These are phyloP conservation scores for Dermochelys coriacea DNA, from an alignment of 2,797 vertebrate species.

Conservation along the genomic window DNA sequence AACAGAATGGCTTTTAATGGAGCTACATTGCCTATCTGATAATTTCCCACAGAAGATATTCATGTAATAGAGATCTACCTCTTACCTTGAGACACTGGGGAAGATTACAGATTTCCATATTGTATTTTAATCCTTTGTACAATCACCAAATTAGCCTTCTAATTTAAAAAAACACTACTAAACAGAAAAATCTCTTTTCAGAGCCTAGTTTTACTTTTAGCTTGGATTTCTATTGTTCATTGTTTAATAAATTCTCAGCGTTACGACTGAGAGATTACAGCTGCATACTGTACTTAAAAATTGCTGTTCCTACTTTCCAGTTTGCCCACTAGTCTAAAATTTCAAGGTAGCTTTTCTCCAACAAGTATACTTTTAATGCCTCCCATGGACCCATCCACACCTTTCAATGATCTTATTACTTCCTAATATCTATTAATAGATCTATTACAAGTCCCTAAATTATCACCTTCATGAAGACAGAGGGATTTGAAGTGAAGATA, in stretches of 20 bases:
- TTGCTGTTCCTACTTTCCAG: not conserved
- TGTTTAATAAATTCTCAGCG: not conserved
- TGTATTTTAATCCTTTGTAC: not conserved
- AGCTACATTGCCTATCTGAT: not conserved
- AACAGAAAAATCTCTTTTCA: not conserved
- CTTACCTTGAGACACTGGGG: not conserved
- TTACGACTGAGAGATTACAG: not conserved
- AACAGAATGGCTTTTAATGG: not conserved
- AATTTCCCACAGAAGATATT: not conserved
- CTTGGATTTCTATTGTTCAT: not conserved
- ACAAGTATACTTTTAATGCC: not conserved
- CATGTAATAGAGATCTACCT: not conserved
- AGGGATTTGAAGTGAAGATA: not conserved
- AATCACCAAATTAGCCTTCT: not conserved
- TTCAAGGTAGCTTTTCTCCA: not conserved
- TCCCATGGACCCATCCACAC: not conserved
- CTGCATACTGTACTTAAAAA: not conserved
- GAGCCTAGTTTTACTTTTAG: not conserved
- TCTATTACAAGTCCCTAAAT: not conserved
- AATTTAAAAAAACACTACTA: not conserved
- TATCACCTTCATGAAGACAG: not conserved
- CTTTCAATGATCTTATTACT: not conserved
- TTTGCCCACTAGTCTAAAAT: not conserved
- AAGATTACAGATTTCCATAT: not conserved
- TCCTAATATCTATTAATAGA: not conserved